A percentile compares a stretch with the other conserved stretches of the same genome.
Conservation (phyloP, 2,113 vertebrate genomes). For the Tetraodon nigroviridis region DNA sequence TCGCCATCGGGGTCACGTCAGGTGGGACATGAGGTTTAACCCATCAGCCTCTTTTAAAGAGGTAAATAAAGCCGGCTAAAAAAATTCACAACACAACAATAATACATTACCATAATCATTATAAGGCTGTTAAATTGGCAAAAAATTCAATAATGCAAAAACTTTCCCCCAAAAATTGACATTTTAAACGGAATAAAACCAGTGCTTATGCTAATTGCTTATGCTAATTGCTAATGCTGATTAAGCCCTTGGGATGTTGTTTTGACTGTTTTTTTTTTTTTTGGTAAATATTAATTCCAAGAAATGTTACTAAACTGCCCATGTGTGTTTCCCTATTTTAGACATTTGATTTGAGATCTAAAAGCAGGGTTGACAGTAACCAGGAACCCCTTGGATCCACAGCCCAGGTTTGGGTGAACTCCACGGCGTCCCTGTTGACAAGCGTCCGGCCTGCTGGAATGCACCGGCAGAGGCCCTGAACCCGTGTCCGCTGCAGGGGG, state of each 20-base stretch:
- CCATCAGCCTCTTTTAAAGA: constrained; percentile 30
- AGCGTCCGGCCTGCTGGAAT: constrained; percentile 25
- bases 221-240: constrained; percentile 15
- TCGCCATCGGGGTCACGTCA: constrained; percentile 51
- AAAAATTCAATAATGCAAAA: no score
- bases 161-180: no score
- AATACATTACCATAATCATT: no score
- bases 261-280: constrained; percentile 12
- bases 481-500: constrained; percentile 34
- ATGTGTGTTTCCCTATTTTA: background rate
- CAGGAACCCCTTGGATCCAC: background rate
- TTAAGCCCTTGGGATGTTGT: constrained; percentile 30
- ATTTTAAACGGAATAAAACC: no score
- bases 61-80: background rate
- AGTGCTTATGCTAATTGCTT: no score
- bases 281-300: constrained; percentile 18
- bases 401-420: constrained; percentile 10
- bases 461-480: constrained; percentile 21
- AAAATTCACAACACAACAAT: no score
- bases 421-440: constrained; percentile 31
- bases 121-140: no score
- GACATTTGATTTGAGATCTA: background rate
- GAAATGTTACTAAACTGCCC: constrained; percentile 27
- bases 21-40: constrained; percentile 44
- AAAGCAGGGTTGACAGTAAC: background rate